Percentiles rank a stretch among this genome's conserved stretches.
These are phyloP conservation scores for Lophius americanus DNA, from an alignment of 2,797 vertebrate genomes.

Conservation along the genomic window DNA sequence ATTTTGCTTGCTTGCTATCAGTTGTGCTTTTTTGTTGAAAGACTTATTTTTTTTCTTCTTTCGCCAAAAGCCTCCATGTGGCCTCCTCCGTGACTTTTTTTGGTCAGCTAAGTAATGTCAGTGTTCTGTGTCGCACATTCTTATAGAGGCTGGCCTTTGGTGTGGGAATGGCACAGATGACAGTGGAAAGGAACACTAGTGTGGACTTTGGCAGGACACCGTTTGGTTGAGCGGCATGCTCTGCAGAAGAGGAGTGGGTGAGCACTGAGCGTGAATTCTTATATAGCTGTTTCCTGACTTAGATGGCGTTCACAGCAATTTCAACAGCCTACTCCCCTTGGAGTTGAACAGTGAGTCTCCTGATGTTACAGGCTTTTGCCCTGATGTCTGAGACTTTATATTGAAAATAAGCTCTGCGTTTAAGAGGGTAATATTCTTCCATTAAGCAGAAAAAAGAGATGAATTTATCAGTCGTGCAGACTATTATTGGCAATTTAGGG, in stretches of 20 bases:
- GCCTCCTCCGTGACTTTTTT: constrained; percentile 31
- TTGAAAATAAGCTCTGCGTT: constrained; percentile 38
- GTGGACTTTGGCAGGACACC: constrained; percentile 91
- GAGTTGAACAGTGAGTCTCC: constrained; percentile 40
- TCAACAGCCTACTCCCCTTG: constrained; percentile 45
- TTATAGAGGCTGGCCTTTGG: constrained; percentile 84
- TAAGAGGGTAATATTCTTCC: constrained; percentile 23
- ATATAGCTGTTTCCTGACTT: constrained; percentile 43
- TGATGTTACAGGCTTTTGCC: constrained; percentile 37
- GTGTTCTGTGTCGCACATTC: constrained; percentile 72
- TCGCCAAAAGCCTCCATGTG: background rate
- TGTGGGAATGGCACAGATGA: constrained; percentile 94
- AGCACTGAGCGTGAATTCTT: constrained; percentile 35
- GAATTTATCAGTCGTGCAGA: constrained; percentile 20
- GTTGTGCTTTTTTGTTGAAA: constrained; percentile 25
- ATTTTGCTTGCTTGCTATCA: background rate
- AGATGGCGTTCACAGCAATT: constrained; percentile 60
- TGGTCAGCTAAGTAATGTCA: constrained; percentile 38
- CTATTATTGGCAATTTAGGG: constrained; percentile 38
- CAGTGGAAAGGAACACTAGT: constrained; percentile 89
- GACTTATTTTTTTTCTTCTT: constrained; percentile 15
- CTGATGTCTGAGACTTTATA: constrained; percentile 26
- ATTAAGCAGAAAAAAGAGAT: constrained; percentile 15
- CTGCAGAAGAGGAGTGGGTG: constrained; percentile 35
- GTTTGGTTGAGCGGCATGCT: constrained; percentile 72